Evolutionary conservation across 2,797 vertebrate species (phyloP), one percentile per base, ranked within the genome.

Genomic region (Falco naumanni): DNA sequence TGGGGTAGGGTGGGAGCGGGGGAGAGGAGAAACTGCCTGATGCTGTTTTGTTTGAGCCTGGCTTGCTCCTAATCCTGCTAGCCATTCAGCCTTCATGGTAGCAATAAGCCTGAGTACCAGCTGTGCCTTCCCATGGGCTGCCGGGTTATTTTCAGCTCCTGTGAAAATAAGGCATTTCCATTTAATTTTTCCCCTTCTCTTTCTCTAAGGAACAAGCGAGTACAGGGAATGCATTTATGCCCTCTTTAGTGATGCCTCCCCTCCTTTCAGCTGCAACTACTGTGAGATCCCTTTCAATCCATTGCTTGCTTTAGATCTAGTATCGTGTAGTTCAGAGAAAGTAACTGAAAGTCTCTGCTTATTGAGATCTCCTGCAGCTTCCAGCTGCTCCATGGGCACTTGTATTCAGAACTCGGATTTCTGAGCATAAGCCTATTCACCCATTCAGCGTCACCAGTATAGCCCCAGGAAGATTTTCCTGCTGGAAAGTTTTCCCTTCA

Each of bases 111-210:
- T 50, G 54, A 95, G 74, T 93, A 90, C 89, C 87, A 97, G 84
- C 91, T 97, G 93, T 85, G 79, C 61, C 68, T 84, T 68, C 60
- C 75, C 90, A 68, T 96, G 54, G 81, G 78, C 87, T 92, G 65
- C 84, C 10, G 50, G 83, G 92, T 82, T 91, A 68, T 95, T 94
- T 89, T 78, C 34, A 87, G 66, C 61, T 78, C 41, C 77, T 95
- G 34, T 94, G 89, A 93, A 96, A 97, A 96, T 64, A 51, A 97
- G 77, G 76, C 65, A 76, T 96, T 96, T 93, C 80, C 92, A 89
- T 96, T 91, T 94, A 96, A 94, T 89, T 94, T 47, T 41, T 12
- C 26, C n/a, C 51, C 33, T 71, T 84, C 48, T 69, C 51, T 75
- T 92, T 94, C 89, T 77, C 60, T 88, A 86, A 84, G 69, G 96